Base-by-base conservation (phyloP, 2,797 vertebrate species). In the Manis pentadactyla region DNA sequence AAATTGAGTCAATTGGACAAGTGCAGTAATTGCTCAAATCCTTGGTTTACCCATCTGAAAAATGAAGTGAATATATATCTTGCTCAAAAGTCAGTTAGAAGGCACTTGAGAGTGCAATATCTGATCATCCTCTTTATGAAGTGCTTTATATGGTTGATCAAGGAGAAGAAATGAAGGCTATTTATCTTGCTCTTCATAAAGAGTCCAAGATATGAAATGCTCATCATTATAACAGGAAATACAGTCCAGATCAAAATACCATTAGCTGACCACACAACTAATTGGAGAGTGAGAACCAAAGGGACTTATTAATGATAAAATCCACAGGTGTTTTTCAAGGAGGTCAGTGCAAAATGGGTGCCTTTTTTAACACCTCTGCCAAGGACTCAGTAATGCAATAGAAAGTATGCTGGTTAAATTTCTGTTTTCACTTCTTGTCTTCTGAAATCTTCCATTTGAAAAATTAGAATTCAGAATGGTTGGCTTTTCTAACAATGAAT, bases 141-240 rank as follows among this genome's bases (percentile, higher is more conserved):
- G 42, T 11, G 21, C 59, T 77, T 18, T 4, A 21, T 94, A 59
- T 92, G 71, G 74, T 77, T 91, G 82, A 97, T 97, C 88, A 95
- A 95, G 88, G 19, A 66, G 59, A 77, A 95, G 87, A 95, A 87
- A 89, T 39, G 89, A 82, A 93, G 75, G 91, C 87, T 87, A 94
- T 97, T 97, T 82, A 61, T 96, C 94, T 93, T 84, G 68, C 61
- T 95, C 90, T 95, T 95, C 77, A 95, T 73, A 59, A 79, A 83
- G 90, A 89, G 37, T 73, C 57, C 86, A 87, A 96, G 57, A 59
- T 93, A 93, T 83, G 51, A 97, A 96, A 93, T 69, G 37, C 77
- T 93, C 89, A 88, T 97, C 86, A 94, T 94, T 96, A 96, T 95
- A 97, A 90, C 75, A 90, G 94, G 87, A 97, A 96, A 97, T 82